Base-by-base conservation (phyloP, 2,888 invertebrate species). In the Lasiommata megera region DNA sequence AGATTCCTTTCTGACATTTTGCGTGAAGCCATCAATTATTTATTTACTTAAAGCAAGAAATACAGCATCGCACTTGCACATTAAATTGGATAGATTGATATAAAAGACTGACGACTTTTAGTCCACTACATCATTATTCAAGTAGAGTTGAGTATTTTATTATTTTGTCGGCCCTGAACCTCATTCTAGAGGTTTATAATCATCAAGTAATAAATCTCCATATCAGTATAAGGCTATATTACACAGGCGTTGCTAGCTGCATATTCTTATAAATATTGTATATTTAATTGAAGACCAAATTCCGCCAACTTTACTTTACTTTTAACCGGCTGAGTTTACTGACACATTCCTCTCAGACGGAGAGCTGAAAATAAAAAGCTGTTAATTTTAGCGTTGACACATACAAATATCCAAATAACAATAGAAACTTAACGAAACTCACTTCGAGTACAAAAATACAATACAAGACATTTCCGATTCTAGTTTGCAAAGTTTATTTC, bases 201-300 rank as follows among this genome's bases (percentile, higher is more conserved):
- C 55, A 40, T 40, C 48, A 47, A 7, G 44, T 44, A 50, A 51
- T 57, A 61, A 53, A 55, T 63, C 52, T 52, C 37, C 47, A 44
- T 61, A 53, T 64, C 48, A 62, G 54, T 57, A 60, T 46, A 46
- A 29, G 44, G 44, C 8, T 14, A 3, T 7, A 44, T 44, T 46
- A 46, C 44, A 46, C 29, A 29, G 31, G 29, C 12, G 28, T 31
- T 1, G 3, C 37, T 7, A 37, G 1, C 37, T 14, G 5, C 12
- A 1, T 36, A n/a, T n/a, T n/a, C n/a, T n/a, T n/a, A n/a, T n/a
- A n/a, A n/a, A n/a, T n/a, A n/a, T 7, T 31, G 1, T 31, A 7
- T 31, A 31, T 9, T 31, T 9, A 9, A 31, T n/a, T n/a, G n/a
- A n/a, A n/a, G n/a, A n/a, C n/a, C n/a, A n/a, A n/a, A n/a, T n/a